Percentiles rank a stretch among this genome's conserved stretches.
These are phyloP conservation scores for Magallana ariakensis DNA, from an alignment of 1,140 invertebrate species.

Conservation along the genomic window DNA sequence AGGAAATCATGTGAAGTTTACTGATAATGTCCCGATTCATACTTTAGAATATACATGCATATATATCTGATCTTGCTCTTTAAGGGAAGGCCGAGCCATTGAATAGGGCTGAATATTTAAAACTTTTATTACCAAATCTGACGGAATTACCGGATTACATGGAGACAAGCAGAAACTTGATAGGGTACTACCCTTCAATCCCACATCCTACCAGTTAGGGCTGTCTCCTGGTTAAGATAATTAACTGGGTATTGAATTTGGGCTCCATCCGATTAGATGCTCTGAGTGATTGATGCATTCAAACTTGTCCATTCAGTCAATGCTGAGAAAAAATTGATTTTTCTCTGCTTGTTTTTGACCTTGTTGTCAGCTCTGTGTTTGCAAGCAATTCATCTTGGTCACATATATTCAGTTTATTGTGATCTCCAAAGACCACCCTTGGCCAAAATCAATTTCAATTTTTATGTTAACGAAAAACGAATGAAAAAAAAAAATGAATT, in stretches of 20 bases:
- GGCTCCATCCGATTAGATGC: neutral
- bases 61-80: no score
- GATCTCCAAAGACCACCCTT: neutral
- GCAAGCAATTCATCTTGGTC: conserved; percentile 17
- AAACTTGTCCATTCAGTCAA: neutral
- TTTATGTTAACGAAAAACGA: neutral
- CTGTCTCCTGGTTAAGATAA: neutral
- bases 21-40: neutral
- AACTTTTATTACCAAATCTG: neutral
- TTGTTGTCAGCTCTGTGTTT: conserved; percentile 17
- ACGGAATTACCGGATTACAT: neutral
- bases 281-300: conserved; percentile 15
- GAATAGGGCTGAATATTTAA: neutral
- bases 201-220: neutral
- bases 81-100: no score
- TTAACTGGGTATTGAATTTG: conserved; percentile 12
- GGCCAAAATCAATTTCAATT: conserved; percentile 10
- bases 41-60: neutral
- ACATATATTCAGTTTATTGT: neutral
- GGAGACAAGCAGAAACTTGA: conserved; percentile 11
- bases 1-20: neutral
- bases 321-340: neutral
- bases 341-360: conserved; percentile 1
- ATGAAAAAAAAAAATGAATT: conserved; percentile 22
- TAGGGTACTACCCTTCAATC: neutral